Evolutionary conservation across 2,797 vertebrate genomes (phyloP).

Genomic region (Acrossocheilus fasciatus): DNA sequence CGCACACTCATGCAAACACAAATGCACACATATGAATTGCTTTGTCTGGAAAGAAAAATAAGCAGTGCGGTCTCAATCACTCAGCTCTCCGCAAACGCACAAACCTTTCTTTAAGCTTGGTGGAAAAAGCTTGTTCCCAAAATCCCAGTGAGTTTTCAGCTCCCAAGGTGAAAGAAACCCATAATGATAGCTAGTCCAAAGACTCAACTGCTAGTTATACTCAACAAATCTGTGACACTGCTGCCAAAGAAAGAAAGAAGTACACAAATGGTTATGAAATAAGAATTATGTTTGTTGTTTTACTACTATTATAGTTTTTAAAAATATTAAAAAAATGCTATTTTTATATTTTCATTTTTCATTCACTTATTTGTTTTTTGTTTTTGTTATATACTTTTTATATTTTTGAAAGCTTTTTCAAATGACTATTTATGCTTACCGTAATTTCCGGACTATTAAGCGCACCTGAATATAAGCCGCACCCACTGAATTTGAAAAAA

Average conservation of each 20-base stretch:
- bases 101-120: conserved; percentile 4
- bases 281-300: background rate
- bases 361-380: too few relatives aligned
- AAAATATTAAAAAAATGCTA: too few relatives aligned
- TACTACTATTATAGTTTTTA: background rate
- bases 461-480: too few relatives aligned
- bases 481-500: too few relatives aligned
- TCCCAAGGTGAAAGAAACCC: background rate
- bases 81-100: conserved; percentile 27
- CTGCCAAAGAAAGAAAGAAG: background rate
- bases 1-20: conserved; percentile 19
- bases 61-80: conserved; percentile 28
- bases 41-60: conserved; percentile 50
- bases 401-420: background rate
- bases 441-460: too few relatives aligned
- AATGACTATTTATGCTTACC: background rate
- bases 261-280: background rate
- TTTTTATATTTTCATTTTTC: background rate
- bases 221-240: background rate
- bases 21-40: background rate
- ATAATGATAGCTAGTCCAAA: conserved; percentile 22
- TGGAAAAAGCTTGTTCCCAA: background rate
- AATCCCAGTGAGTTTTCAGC: background rate
- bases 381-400: background rate
- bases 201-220: background rate